Conservation (phyloP, 2,797 vertebrate species). For the Acanthurus tractus region DNA sequence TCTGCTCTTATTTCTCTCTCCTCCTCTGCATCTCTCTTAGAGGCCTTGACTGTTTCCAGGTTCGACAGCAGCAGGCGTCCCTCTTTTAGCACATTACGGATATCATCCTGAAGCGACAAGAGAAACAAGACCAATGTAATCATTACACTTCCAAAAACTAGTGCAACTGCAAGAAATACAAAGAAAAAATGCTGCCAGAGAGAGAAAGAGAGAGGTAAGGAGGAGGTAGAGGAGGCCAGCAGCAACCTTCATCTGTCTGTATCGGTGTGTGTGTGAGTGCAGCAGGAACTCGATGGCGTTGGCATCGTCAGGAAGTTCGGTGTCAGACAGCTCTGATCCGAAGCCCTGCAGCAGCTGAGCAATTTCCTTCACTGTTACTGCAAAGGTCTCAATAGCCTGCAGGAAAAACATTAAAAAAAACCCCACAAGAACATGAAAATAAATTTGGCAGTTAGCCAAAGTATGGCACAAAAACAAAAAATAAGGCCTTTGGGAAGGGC, state of each 20-base stretch:
- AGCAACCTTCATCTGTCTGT: slow-evolving; percentile 93
- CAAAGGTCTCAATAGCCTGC: slow-evolving; percentile 97
- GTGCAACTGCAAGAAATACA: not conserved
- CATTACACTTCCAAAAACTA: not conserved
- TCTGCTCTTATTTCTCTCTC: slow-evolving; percentile 86
- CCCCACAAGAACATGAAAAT: not conserved
- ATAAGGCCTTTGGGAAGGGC: not conserved
- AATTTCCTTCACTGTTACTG: slow-evolving; percentile 95
- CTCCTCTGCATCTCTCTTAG: slow-evolving; percentile 81
- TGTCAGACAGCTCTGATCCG: slow-evolving; percentile 93
- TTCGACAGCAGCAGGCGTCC: slow-evolving; percentile 91
- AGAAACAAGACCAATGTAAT: not conserved
- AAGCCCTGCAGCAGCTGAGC: slow-evolving; percentile 96
- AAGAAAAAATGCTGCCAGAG: not conserved
- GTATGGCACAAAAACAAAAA: not conserved
- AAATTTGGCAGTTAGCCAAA: not conserved
- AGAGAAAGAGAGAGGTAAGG: not conserved
- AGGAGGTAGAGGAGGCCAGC: not conserved
- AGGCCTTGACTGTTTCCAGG: slow-evolving; percentile 87
- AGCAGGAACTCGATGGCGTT: slow-evolving; percentile 91
- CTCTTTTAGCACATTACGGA: slow-evolving; percentile 91
- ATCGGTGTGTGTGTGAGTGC: slow-evolving; percentile 89
- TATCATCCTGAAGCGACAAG: slow-evolving; percentile 86
- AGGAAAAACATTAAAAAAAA: slow-evolving; percentile 18
- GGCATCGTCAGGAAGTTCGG: slow-evolving; percentile 91